Base-by-base conservation (phyloP, 2,113 vertebrate genomes). In the Coreoperca whiteheadi region DNA sequence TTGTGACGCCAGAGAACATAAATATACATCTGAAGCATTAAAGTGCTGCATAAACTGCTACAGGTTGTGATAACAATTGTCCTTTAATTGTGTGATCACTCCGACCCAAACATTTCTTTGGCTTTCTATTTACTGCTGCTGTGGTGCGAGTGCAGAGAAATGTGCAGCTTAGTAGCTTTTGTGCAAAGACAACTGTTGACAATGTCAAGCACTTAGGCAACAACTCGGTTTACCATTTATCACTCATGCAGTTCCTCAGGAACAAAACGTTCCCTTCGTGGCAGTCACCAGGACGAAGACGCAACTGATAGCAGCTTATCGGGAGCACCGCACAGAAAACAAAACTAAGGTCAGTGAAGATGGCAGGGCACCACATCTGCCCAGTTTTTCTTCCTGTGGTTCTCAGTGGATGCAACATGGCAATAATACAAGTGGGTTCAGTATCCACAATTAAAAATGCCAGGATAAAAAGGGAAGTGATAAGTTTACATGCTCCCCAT, bases 281-380 rank as follows among this genome's bases (percentile, higher is more conserved):
- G 18, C 28, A 0, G 74, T 82, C 28, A 57, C 3, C 0, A 16
- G 61, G 66, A 85, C 76, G 1, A 75, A 74, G 56, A 83, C 87
- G 0, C 6, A 83, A n/a, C 71, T 88, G 72, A 8, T 85, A 6
- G 73, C 87, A 2, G 79, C 80, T 0, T 86, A 88, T 72, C 43
- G 53, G 61, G 87, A 88, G 39, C 87, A 85, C 56, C 79, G 87
- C 8, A 77, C 14, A 4, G 1, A 1, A 1, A 10, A 8, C 8
- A 60, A 23, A 39, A n/a, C n/a, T n/a, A 21, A 76, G 87, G 83
- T 85, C 20, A 78, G 86, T 81, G 32, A 60, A 43, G 8, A 16
- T 15, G 43, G 48, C 25, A 11, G 15, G 12, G 20, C 46, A 15
- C 30, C 48, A 43, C 8, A 6, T 48, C 46, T 16, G 15, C 46